These are phyloP conservation scores for Leptinotarsa rubiginosa DNA, from an alignment of 2,888 invertebrate genomes.

Conservation along the genomic window DNA sequence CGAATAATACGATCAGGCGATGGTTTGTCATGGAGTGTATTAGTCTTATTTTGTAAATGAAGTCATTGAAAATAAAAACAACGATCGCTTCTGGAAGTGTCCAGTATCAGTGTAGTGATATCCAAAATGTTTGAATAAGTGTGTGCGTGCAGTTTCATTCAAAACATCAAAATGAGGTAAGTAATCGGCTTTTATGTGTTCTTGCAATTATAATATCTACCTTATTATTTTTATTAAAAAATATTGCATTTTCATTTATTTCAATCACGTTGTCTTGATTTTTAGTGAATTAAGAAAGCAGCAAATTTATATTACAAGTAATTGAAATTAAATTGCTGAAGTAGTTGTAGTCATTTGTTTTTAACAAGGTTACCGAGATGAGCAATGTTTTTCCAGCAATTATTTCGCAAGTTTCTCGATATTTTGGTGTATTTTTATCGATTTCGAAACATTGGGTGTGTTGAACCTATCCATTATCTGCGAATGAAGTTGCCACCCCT, in stretches of 20 bases:
- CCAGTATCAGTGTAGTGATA: constrained; percentile 49
- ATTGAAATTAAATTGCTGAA: background rate
- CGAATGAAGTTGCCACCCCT: constrained; percentile 50
- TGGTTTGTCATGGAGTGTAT: constrained; percentile 43
- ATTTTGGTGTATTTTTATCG: constrained; percentile 59
- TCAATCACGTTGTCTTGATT: background rate
- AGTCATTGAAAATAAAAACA: constrained; percentile 44
- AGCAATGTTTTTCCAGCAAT: constrained; percentile 31
- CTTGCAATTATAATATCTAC: constrained; percentile 7
- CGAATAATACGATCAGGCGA: constrained; percentile 43
- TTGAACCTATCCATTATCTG: constrained; percentile 59
- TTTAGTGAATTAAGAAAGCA: background rate
- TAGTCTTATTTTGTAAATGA: constrained; percentile 50
- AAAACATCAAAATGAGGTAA: constrained; percentile 58
- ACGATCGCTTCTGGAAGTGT: constrained; percentile 41
- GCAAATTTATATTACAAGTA: background rate
- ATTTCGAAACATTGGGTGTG: constrained; percentile 63
- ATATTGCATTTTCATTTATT: background rate
- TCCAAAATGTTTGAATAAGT: constrained; percentile 50
- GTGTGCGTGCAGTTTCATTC: constrained; percentile 54
- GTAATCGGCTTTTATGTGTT: constrained; percentile 46
- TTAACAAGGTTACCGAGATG: constrained; percentile 30
- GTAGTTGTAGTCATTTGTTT: constrained; percentile 33
- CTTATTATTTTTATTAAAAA: constrained; percentile 5
- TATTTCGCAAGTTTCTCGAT: constrained; percentile 35